These are phyloP conservation scores for Procavia capensis DNA, from an alignment of 2,113 vertebrate genomes.

Conservation along the genomic window DNA sequence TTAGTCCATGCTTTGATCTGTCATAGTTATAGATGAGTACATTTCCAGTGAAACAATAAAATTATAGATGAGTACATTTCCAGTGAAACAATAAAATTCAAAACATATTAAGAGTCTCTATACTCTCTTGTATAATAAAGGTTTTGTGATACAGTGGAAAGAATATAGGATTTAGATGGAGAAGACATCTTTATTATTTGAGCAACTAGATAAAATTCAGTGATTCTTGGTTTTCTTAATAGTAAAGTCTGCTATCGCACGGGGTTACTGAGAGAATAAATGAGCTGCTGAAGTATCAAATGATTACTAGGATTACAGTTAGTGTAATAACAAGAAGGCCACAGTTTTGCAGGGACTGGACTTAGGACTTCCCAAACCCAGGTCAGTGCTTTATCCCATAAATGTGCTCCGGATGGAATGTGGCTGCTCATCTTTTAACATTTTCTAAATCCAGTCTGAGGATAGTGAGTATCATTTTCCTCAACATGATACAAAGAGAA, in stretches of 20 bases:
- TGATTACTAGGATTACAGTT: background rate
- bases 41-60: background rate
- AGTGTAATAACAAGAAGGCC: background rate
- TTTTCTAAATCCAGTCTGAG: slow-evolving; percentile 33
- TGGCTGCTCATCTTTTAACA: slow-evolving; percentile 28
- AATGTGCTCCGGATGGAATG: background rate
- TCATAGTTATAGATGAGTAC: background rate
- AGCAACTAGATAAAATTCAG: background rate
- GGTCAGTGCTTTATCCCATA: background rate
- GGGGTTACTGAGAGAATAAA: background rate
- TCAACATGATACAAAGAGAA: slow-evolving; percentile 12
- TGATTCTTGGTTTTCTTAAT: background rate
- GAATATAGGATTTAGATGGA: background rate
- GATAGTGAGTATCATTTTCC: slow-evolving; percentile 35
- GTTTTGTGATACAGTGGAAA: background rate
- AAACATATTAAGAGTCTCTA: background rate
- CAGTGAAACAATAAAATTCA: background rate
- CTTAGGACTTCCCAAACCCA: background rate
- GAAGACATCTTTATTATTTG: background rate
- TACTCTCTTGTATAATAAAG: background rate
- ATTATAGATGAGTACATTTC: background rate
- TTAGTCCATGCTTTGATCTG: background rate
- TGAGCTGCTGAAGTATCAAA: background rate
- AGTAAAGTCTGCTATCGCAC: background rate
- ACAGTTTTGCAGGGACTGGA: background rate